A percentile compares a stretch with the other conserved stretches of the same genome.
Conservation (phyloP, 1,140 invertebrate species). For the Caerostris darwini region DNA sequence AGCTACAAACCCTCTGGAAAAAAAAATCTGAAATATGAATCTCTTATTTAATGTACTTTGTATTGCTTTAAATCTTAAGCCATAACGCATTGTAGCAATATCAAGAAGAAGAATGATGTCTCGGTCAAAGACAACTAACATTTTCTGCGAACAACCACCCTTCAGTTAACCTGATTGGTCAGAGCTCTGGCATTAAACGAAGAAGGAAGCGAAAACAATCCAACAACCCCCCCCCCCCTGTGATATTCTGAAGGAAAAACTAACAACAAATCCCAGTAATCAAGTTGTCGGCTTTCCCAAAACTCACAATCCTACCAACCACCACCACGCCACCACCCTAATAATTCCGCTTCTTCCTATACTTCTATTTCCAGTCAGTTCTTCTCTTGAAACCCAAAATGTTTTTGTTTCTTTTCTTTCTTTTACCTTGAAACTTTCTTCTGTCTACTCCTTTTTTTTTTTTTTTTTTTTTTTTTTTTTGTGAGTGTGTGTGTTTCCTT, state of each 20-base stretch:
- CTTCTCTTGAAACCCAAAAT: neutral
- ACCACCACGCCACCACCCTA: neutral
- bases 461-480: neutral
- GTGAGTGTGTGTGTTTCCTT: neutral
- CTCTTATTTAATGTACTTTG: neutral
- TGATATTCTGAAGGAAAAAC: neutral
- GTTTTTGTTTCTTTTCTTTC: constrained; percentile 2
- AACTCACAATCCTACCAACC: neutral
- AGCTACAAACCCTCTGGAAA: too few relatives aligned
- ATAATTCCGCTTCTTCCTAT: neutral
- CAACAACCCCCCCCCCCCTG: neutral
- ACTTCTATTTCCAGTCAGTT: neutral
- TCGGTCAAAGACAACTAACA: neutral
- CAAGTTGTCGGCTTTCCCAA: constrained; percentile 50
- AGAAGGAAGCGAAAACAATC: neutral
- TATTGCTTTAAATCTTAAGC: too few relatives aligned
- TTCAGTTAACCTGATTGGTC: neutral
- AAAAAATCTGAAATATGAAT: too few relatives aligned
- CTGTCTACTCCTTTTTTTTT: neutral
- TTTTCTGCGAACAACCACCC: neutral
- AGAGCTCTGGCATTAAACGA: neutral
- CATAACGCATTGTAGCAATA: too few relatives aligned
- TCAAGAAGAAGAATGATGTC: neutral
- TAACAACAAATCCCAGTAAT: constrained; percentile 60
- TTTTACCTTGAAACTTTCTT: too few relatives aligned